Evolutionary conservation across 1,140 invertebrate genomes (phyloP).

Genomic region (Frieseomelitta varia): DNA sequence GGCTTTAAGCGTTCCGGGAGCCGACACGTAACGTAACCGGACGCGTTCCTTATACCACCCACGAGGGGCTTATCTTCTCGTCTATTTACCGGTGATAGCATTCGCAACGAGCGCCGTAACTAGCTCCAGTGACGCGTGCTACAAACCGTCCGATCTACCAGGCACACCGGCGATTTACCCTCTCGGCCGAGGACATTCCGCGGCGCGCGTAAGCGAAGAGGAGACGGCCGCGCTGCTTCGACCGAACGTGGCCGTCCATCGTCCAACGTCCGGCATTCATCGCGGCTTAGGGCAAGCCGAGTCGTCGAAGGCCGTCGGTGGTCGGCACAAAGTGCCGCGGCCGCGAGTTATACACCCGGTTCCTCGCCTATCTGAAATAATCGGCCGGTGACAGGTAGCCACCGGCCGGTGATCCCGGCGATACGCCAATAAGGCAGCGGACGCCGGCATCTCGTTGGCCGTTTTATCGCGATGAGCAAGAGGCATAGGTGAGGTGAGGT

Average conservation of each 20-base stretch:
- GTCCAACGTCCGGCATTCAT: conserved; percentile 47
- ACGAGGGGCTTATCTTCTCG: conserved; percentile 35
- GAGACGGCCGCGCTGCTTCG: background rate
- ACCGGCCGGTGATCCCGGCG: conserved; percentile 54
- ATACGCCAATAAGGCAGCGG: conserved; percentile 69
- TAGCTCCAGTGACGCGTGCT: conserved; percentile 13
- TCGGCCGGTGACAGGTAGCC: conserved; percentile 61
- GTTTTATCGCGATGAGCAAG: conserved; percentile 61
- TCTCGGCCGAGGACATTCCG: conserved; percentile 41
- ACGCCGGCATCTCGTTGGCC: conserved; percentile 4
- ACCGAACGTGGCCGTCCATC: conserved; percentile 31
- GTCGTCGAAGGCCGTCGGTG: conserved; percentile 15
- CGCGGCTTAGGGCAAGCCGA: conserved; percentile 29
- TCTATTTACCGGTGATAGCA: conserved; percentile 47
- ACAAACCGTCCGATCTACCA: conserved; percentile 20
- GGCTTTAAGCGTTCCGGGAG: background rate
- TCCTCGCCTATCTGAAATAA: conserved; percentile 61
- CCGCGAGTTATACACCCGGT: conserved; percentile 48
- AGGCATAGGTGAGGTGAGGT: conserved; percentile 35
- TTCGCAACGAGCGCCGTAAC: conserved; percentile 44
- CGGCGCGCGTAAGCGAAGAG: background rate
- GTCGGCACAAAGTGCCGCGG: conserved; percentile 50
- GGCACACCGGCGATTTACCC: conserved; percentile 38
- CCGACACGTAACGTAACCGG: background rate
- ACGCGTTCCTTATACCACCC: conserved; percentile 36